Evolutionary conservation across 2,113 vertebrate species (phyloP).

Genomic region (Pseudopodoces humilis): DNA sequence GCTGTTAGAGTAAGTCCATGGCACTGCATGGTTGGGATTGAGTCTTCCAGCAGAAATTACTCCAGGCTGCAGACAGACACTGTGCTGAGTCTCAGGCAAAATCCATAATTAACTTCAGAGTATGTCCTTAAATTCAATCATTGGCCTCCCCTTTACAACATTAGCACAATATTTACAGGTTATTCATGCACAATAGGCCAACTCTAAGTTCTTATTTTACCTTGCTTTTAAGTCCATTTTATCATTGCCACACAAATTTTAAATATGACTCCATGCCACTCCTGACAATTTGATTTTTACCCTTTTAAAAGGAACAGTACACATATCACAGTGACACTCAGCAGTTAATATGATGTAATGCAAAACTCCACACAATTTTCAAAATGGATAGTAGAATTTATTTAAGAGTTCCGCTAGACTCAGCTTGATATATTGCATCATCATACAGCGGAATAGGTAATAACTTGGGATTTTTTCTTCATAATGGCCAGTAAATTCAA

Average conservation of each 20-base stretch:
- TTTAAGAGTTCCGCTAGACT: not conserved
- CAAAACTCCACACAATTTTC: not conserved
- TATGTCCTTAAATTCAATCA: not conserved
- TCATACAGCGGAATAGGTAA: not conserved
- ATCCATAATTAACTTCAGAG: not conserved
- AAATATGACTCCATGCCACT: not conserved
- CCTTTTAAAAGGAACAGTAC: not conserved
- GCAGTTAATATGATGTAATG: not conserved
- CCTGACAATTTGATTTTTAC: not conserved
- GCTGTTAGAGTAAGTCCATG: not conserved
- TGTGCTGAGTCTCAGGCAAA: not conserved
- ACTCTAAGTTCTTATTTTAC: not conserved
- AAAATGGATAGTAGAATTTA: not conserved
- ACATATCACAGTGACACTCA: not conserved
- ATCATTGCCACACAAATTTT: not conserved
- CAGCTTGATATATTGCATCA: not conserved
- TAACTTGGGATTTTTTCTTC: not conserved
- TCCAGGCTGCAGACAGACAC: not conserved
- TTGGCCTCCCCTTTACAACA: not conserved
- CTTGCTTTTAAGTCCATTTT: not conserved
- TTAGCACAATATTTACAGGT: not conserved
- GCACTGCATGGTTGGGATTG: not conserved
- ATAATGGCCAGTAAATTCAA: not conserved
- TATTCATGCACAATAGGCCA: not conserved
- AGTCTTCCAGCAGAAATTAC: not conserved